phyloP scores from a whole-genome alignment of 2,113 vertebrate genomes.

The Oplegnathus fasciatus region DNA sequence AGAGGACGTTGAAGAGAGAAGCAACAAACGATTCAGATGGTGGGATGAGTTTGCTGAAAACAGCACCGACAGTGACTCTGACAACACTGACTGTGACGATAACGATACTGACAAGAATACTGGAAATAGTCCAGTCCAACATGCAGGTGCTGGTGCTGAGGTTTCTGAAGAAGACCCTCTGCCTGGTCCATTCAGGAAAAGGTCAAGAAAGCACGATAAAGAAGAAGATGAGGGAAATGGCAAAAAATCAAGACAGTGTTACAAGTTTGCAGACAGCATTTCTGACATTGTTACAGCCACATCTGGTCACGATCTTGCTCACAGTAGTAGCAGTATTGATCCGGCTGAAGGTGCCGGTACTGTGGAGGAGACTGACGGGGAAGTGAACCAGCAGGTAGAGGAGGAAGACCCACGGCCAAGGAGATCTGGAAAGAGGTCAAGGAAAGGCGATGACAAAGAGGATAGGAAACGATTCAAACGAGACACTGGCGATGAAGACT shows the following conservation, averaged over 20 bases:
- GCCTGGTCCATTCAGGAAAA: neutral
- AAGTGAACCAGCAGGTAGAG: neutral
- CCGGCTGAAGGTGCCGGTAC: neutral
- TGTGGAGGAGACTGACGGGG: neutral
- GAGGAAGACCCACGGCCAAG: neutral
- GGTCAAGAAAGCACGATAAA: neutral
- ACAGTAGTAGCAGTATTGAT: neutral
- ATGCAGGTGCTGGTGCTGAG: neutral
- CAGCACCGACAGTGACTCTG: neutral
- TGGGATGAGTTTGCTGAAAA: neutral
- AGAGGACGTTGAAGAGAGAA: neutral
- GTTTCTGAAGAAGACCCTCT: neutral
- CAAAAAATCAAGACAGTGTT: neutral
- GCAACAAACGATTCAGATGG: neutral
- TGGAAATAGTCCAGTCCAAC: neutral
- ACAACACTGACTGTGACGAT: too few relatives aligned
- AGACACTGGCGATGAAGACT: neutral
- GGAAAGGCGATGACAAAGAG: neutral
- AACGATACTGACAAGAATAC: neutral
- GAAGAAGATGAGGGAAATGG: neutral
- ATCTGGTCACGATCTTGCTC: neutral
- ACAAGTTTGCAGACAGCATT: too few relatives aligned
- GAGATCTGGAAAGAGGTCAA: fast-evolving
- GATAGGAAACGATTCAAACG: neutral
- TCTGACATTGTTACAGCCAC: neutral